Base-by-base conservation (phyloP, 2,888 invertebrate species). In the Tetramorium bicarinatum region DNA sequence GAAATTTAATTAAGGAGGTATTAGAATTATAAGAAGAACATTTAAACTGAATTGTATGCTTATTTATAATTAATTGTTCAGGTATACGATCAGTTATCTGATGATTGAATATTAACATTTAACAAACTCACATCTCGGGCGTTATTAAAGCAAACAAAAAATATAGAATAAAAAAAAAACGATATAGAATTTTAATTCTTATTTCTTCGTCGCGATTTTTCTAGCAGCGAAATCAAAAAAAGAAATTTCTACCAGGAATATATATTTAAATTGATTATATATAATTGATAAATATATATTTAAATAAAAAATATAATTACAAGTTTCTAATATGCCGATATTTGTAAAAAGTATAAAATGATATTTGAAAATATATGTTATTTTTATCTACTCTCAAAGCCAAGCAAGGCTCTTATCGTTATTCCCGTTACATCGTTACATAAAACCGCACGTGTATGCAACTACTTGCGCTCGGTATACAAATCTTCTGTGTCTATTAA, bases 401-500 rank as follows among this genome's bases (percentile, higher is more conserved):
- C 18, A 41, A 52, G 38, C 25, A 52, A 76, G 13, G 0, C 9
- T 75, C 44, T 62, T 38, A 64, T 41, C 25, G 34, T 13, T n/a
- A 7, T 38, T 15, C 18, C 41, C n/a, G 38, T 76, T 76, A 76
- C 25, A 49, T 77, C 29, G 44, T 44, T 41, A 44, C n/a, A 54
- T 77, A 69, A 79, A 79, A 79, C 44, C 44, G 34, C 21, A 69
- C 56, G 15, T 49, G 9, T 59, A 13, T 59, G 38, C 38, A 47
- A 77, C 6, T 29, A 56, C 15, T 77, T 47, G 29, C 7, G 29
- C 34, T 79, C 8, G 34, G 21, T 69, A 56, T 6, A 77, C 69
- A 69, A 79, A 79, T 79, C 71, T 79, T 77, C 1, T 34, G 34
- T 9, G 21, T 15, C 15, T 59, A 79, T 79, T 79, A 79, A 71